Evolutionary conservation across 2,888 invertebrate species (phyloP).

Genomic region (Bombylius discolor): DNA sequence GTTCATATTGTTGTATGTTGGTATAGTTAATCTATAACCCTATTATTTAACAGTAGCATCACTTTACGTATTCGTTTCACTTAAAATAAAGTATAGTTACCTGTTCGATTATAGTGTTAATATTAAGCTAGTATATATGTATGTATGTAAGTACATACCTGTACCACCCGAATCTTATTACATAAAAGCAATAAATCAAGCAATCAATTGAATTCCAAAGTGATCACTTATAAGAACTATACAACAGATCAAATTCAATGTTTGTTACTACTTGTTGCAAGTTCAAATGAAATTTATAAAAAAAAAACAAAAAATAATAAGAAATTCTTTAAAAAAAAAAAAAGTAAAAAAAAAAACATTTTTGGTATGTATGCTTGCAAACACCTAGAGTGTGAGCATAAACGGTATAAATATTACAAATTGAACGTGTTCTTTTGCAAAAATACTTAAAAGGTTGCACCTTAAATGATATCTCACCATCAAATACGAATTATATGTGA

Average conservation of each 20-base stretch:
- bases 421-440: constrained; percentile 4
- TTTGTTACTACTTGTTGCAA: not conserved
- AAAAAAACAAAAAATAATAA: not conserved
- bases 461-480: not conserved
- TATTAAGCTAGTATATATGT: too few relatives aligned
- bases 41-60: too few relatives aligned
- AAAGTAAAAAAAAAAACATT: constrained; percentile 6
- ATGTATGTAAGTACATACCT: too few relatives aligned
- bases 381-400: constrained; percentile 9
- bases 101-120: too few relatives aligned
- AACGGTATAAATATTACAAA: constrained; percentile 10
- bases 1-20: too few relatives aligned
- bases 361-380: not conserved
- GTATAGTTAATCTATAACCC: too few relatives aligned
- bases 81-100: too few relatives aligned
- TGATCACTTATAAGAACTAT: constrained; percentile 20
- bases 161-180: too few relatives aligned
- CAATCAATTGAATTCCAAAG: constrained; percentile 34
- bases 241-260: constrained; percentile 1
- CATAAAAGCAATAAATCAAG: constrained; percentile 29
- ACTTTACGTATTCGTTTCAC: too few relatives aligned
- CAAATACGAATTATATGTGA: not conserved
- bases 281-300: not conserved
- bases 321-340: constrained; percentile 2
- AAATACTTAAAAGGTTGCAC: constrained; percentile 2